Conservation (phyloP, 2,888 invertebrate species). For the Eulithis testata region DNA sequence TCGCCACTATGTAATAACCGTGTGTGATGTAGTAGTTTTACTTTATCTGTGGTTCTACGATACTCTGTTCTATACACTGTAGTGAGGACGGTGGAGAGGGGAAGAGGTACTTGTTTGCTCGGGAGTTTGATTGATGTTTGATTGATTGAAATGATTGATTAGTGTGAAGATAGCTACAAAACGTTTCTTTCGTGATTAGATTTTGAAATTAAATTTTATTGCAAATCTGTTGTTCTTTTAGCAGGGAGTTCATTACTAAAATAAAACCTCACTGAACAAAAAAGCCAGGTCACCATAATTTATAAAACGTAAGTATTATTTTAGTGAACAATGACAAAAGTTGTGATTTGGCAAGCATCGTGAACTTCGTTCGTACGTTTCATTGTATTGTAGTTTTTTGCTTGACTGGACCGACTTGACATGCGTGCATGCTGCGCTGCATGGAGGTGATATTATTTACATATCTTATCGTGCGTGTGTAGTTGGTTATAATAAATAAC, state of each 20-base stretch:
- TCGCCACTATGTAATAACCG: too few species aligned
- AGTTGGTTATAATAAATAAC: conserved; percentile 8
- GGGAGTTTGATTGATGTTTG: too few species aligned
- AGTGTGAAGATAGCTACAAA: background rate
- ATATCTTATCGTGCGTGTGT: conserved; percentile 15
- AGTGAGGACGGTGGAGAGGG: too few species aligned
- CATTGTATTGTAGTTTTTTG: background rate
- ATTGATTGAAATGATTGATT: too few species aligned
- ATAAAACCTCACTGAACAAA: background rate
- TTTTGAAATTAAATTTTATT: background rate
- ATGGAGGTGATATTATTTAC: conserved; percentile 4
- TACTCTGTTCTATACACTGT: too few species aligned
- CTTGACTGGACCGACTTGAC: conserved; percentile 10
- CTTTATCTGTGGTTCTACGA: too few species aligned
- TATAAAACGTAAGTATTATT: background rate
- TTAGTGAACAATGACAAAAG: background rate
- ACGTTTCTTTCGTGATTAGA: background rate
- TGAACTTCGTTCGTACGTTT: conserved; percentile 22
- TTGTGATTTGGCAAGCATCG: background rate
- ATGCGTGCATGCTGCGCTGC: too few species aligned
- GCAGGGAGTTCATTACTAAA: too few species aligned
- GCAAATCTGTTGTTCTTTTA: too few species aligned
- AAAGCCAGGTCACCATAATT: background rate
- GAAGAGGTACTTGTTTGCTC: too few species aligned
- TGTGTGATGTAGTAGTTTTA: too few species aligned